Conservation (phyloP, 2,113 vertebrate genomes). For the Eulacestoma nigropectus region DNA sequence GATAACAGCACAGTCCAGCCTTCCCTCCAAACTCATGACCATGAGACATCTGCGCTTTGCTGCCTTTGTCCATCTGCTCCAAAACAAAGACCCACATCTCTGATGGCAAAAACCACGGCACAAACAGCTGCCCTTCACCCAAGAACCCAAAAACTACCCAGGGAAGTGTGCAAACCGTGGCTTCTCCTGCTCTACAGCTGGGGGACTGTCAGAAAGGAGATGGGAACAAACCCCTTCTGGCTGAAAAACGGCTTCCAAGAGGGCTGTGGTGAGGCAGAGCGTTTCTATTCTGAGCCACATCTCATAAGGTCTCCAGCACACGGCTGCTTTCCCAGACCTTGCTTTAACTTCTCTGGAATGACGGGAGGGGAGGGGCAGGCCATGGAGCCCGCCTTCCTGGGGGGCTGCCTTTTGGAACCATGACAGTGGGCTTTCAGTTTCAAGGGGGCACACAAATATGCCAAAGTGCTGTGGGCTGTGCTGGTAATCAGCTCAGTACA, state of each 20-base stretch:
- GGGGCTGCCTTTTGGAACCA: not conserved
- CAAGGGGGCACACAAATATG: not conserved
- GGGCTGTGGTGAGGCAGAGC: not conserved
- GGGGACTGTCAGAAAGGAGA: not conserved
- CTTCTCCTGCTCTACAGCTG: not conserved
- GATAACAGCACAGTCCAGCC: not conserved
- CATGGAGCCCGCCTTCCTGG: not conserved
- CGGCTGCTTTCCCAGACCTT: not conserved
- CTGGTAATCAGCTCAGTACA: not conserved
- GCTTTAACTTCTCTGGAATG: not conserved
- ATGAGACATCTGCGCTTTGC: fast-evolving
- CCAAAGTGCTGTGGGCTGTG: not conserved
- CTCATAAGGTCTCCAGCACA: not conserved
- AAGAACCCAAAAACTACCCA: not conserved
- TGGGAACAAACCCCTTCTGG: not conserved
- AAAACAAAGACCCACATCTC: not conserved
- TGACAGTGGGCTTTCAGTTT: not conserved
- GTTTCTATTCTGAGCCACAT: not conserved
- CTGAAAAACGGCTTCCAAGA: not conserved
- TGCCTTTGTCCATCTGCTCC: not conserved
- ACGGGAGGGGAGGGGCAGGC: not conserved
- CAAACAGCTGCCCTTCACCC: not conserved
- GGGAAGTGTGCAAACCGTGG: not conserved
- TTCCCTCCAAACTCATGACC: not conserved
- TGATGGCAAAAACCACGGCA: not conserved